Base-by-base conservation (phyloP, 2,888 invertebrate species). In the Dyspetes luteomarginatus region DNA sequence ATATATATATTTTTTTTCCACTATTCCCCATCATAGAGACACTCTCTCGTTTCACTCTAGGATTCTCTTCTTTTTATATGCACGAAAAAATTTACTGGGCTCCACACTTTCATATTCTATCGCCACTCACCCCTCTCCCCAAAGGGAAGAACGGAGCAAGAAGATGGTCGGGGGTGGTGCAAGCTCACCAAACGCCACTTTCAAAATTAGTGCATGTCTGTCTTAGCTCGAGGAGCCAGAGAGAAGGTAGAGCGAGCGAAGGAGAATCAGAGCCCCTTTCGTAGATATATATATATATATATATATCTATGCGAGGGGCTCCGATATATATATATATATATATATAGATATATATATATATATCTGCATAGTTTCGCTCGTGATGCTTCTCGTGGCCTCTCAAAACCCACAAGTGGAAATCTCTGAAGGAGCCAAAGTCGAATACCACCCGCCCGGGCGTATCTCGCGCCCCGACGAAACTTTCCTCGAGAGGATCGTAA, bases 141-240 rank as follows among this genome's bases (percentile, higher is more conserved):
- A 36, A 26, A n/a, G 17, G 12, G 36, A 12, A 36, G 36, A 12
- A 2, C 36, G 36, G n/a, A 36, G 36, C 4, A 19, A 9, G 30
- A 28, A 9, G 55, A 22, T n/a, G 22, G 62, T 55, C 7, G 64
- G 41, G 68, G 79, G 80, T 62, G 26, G 43, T 26, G 71, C 69
- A 60, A 76, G 67, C 60, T 30, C 52, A 84, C 50, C 82, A 85
- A 55, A 62, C 78, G 77, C 86, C 87, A 88, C 89, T 88, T 88
- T 86, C 87, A 82, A 89, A 90, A 90, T 90, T 89, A 89, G 86
- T 85, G 85, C 83, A 84, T 80, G 85, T 86, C 86, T 87, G 84
- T 87, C 87, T 88, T 85, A 84, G 60, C 84, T 80, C 77, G 67
- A 65, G 80, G 64, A 83, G 71, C 68, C 55, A 55, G 41, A 26